Conservation (phyloP, 2,888 invertebrate species). For the Caenorhabditis parvicauda region DNA sequence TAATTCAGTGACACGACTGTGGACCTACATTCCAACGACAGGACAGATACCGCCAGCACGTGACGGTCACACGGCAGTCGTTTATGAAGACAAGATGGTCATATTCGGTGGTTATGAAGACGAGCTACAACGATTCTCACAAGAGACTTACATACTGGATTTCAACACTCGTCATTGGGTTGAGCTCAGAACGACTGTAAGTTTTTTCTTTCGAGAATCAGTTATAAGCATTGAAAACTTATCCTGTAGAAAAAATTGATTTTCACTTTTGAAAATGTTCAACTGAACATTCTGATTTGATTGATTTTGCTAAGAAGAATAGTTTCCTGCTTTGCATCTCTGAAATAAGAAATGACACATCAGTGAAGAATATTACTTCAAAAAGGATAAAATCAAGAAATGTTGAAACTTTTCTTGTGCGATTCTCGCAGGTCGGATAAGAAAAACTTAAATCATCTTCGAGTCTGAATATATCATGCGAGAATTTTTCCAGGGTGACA, state of each 20-base stretch:
- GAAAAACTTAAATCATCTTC: too few species aligned
- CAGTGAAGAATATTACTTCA: too few species aligned
- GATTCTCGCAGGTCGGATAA: too few species aligned
- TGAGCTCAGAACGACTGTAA: constrained; percentile 53
- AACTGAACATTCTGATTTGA: too few species aligned
- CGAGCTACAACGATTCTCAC: constrained; percentile 77
- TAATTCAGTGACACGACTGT: constrained; percentile 62
- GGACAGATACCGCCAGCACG: constrained; percentile 78
- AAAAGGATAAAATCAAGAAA: too few species aligned
- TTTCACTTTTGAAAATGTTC: constrained; percentile 4
- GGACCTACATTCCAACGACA: constrained; percentile 63
- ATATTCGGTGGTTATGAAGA: constrained; percentile 90
- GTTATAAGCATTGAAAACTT: not conserved
- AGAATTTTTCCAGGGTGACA: constrained; percentile 68
- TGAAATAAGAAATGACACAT: too few species aligned
- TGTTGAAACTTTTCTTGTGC: too few species aligned
- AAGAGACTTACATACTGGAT: constrained; percentile 77
- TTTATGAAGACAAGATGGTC: constrained; percentile 71
- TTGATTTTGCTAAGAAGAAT: too few species aligned
- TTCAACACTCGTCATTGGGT: constrained; percentile 75
- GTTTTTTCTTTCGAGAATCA: too few species aligned
- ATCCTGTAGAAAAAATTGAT: not conserved
- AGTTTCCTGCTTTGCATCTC: too few species aligned
- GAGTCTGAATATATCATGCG: too few species aligned
- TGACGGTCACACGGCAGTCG: constrained; percentile 83